Conservation (phyloP, 2,888 invertebrate genomes). For the Dascillus cervinus region DNA sequence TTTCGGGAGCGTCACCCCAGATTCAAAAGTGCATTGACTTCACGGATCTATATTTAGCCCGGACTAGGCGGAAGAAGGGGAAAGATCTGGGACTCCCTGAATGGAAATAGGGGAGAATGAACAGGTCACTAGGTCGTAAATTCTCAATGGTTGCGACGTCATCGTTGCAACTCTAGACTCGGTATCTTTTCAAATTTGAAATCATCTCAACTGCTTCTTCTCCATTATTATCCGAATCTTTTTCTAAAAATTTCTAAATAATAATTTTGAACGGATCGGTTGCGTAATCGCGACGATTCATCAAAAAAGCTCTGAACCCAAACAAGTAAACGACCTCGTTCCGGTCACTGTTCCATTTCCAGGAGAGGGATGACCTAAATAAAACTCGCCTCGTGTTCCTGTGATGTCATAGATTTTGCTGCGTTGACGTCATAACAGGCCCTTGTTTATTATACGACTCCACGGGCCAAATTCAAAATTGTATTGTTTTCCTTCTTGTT, state of each 20-base stretch:
- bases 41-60: constrained; percentile 19
- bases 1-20: constrained; percentile 15
- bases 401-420: constrained; percentile 19
- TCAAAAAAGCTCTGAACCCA: too few species aligned
- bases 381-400: constrained; percentile 11
- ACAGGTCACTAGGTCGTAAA: constrained; percentile 27
- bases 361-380: constrained; percentile 20
- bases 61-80: constrained; percentile 14
- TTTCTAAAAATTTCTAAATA: too few species aligned
- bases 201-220: too few species aligned
- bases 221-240: too few species aligned
- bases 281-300: too few species aligned
- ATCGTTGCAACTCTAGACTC: too few species aligned
- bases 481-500: too few species aligned
- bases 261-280: too few species aligned
- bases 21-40: constrained; percentile 14
- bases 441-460: too few species aligned
- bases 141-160: constrained; percentile 23
- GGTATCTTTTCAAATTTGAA: too few species aligned
- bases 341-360: constrained; percentile 29
- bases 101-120: constrained; percentile 14
- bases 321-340: constrained; percentile 24
- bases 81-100: constrained; percentile 15
- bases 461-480: too few species aligned
- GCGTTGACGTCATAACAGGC: constrained; percentile 20